Evolutionary conservation across 1,140 invertebrate species (phyloP), one percentile per base, ranked within the genome.

Genomic region (Homalodisca vitripennis): DNA sequence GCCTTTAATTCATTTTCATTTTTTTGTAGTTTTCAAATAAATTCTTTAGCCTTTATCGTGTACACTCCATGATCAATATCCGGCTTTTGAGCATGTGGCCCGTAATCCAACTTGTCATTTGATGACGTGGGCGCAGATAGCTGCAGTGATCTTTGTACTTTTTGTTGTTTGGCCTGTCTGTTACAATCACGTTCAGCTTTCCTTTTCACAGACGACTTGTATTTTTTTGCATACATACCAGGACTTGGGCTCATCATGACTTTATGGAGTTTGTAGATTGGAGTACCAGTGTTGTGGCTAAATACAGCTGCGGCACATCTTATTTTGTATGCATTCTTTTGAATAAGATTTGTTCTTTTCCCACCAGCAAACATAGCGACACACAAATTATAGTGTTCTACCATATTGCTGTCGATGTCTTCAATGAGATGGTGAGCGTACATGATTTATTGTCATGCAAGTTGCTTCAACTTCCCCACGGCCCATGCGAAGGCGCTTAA

Each of bases 321-420:
- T 20, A 6, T 34, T 48, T 60, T 32, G 63, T 73, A 72, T 0
- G 69, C 72, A 26, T 46, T 27, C 14, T 67, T 72, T 67, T 47
- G 51, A 47, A 31, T 14, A 27, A 46, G 69, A 41, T 72, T 73
- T 13, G 72, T 48, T 22, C 71, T 6, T 51, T 73, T 73, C 17
- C 71, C 70, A 12, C 70, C 70, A 69, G 68, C 66, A n/a, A 72
- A 68, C 47, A 60, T 73, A 1, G 66, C 65, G 1, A 73, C 31
- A 3, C 60, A 46, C 14, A 63, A 47, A 32, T 72, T 71, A 47
- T 65, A 72, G 10, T 72, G 68, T 41, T 72, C 71, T 29, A 55
- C 71, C 17, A 51, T 24, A 60, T 72, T 72, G 64, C 71, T 71
- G 26, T 71, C 48, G 1, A 67, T 41, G 46, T 72, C 62, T 1